Conservation (phyloP, 1,140 invertebrate species). For the Aradophagus sp. region DNA sequence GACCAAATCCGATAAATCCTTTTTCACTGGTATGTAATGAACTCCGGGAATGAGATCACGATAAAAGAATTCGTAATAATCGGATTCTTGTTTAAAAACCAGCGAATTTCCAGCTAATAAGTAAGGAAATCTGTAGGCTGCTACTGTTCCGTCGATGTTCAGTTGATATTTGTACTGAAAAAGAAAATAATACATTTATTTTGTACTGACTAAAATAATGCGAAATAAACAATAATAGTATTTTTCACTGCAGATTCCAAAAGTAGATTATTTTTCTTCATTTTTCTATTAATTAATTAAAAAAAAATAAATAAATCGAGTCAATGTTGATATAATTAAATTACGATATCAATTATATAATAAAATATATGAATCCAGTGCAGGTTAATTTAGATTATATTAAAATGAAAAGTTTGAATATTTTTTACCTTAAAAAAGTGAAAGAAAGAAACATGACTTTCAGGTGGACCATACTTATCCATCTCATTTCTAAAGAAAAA, state of each 20-base stretch:
- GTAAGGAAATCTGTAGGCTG: conserved; percentile 95
- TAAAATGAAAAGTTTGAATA: conserved; percentile 1
- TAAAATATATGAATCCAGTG: too few species aligned
- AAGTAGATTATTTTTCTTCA: too few species aligned
- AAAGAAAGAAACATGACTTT: conserved; percentile 91
- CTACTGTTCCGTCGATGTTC: conserved; percentile 96
- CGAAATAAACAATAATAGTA: conserved; percentile 10
- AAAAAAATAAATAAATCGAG: too few species aligned
- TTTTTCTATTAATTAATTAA: too few species aligned
- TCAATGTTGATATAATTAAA: too few species aligned
- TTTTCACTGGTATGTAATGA: too few species aligned
- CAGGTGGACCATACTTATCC: conserved; percentile 88
- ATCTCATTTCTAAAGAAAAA: conserved; percentile 95
- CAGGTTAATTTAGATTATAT: too few species aligned
- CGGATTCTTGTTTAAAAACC: conserved; percentile 93
- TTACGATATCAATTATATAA: too few species aligned
- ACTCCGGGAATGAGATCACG: too few species aligned
- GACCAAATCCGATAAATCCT: conserved; percentile 87
- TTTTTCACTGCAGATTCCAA: too few species aligned
- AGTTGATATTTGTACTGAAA: conserved; percentile 96
- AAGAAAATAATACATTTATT: conserved; percentile 11
- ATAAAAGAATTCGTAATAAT: conserved; percentile 96
- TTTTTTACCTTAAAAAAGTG: conserved; percentile 91
- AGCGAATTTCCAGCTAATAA: conserved; percentile 89
- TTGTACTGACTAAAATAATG: conserved; percentile 26